Conservation (phyloP, 2,888 invertebrate species). For the Lasioglossum malachurum region DNA sequence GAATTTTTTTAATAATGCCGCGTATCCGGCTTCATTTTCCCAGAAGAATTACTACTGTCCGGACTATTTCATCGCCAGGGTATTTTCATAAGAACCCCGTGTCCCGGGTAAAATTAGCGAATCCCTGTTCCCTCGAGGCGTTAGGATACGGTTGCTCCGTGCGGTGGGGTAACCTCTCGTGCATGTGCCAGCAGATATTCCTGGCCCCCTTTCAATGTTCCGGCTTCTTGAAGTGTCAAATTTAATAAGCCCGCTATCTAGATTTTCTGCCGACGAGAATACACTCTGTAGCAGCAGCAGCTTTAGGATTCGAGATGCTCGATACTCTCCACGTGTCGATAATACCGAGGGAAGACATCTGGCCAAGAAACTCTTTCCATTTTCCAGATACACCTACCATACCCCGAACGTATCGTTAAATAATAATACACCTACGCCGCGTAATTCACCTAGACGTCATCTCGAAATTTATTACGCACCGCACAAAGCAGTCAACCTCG, state of each 20-base stretch:
- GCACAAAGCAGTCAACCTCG: conserved; percentile 59
- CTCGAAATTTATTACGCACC: conserved; percentile 61
- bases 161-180: conserved; percentile 56
- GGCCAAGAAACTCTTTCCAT: background rate
- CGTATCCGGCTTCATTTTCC: conserved; percentile 18
- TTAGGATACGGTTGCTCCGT: conserved; percentile 55
- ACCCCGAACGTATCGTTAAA: conserved; percentile 16
- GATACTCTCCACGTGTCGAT: background rate
- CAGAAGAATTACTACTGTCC: conserved; percentile 63
- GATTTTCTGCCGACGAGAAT: conserved; percentile 50
- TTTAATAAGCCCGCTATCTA: conserved; percentile 79
- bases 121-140: conserved; percentile 80
- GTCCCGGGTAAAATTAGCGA: conserved; percentile 81
- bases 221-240: conserved; percentile 85
- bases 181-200: conserved; percentile 64
- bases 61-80: conserved; percentile 65
- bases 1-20: conserved; percentile 5
- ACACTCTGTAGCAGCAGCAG: conserved; percentile 10
- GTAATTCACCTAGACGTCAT: conserved; percentile 62
- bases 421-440: conserved; percentile 29
- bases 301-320: background rate
- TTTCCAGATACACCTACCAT: background rate
- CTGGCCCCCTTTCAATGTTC: conserved; percentile 83
- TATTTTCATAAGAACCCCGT: conserved; percentile 69
- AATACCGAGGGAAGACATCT: background rate